Base-by-base conservation (phyloP, 1,140 invertebrate genomes). In the Sweltsa coloradensis region DNA sequence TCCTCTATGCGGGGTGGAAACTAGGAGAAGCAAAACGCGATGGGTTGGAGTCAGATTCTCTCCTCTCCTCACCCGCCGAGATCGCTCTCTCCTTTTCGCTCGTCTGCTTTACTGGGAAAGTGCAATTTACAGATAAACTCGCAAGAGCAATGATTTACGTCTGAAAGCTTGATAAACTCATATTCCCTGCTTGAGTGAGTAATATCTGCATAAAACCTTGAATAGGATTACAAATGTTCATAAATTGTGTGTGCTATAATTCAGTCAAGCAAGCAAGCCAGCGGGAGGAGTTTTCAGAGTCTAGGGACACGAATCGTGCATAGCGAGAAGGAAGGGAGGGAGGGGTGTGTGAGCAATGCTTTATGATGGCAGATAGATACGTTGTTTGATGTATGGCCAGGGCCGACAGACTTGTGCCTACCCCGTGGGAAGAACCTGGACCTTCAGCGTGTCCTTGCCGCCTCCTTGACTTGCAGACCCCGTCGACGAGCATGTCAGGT, bases 211-310 rank as follows among this genome's bases (percentile, higher is more conserved):
- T 62, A 62, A 62, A 65, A 62, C 59, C 62, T 64, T 62, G 61
- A 64, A 64, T 61, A 59, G 62, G 61, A 64, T 65, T 65, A 63
- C 62, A 64, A 63, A 61, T 61, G 63, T 62, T 63, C 63, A 62
- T 65, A 65, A 65, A 65, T 65, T 63, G 56, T 61, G 55, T 59
- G 54, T 56, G 56, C 58, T 53, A 61, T 63, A 63, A 63, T 59
- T 61, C 61, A 61, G 61, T 41, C 46, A 47, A 41, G 46, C 36
- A 41, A 29, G 31, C 36, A 40, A 44, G 42, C 42, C 29, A 44
- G 42, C 42, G 21, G 42, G 42, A 44, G 42, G 42, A 44, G 42
- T 44, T 16, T 31, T 44, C 42, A 16, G 42, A 27, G 46, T n/a
- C n/a, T 39, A 36, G 45, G 45, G 45, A 40, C 45, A 47, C 34